phyloP scores from a whole-genome alignment of 2,113 vertebrate species.

The Sylvietta virens region DNA sequence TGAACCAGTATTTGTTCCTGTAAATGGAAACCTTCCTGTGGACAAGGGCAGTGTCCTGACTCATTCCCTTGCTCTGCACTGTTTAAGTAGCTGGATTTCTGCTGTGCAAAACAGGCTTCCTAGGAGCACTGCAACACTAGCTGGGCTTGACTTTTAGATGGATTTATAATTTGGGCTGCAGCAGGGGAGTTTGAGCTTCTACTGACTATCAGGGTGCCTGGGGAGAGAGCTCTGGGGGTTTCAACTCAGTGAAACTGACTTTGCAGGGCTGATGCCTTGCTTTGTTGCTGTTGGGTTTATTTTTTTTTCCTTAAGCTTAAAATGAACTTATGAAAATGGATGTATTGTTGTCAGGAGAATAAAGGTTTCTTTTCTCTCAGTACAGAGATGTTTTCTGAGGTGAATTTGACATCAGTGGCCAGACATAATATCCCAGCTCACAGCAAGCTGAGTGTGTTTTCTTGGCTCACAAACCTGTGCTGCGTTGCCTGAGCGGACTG shows the following conservation, averaged over 20 bases:
- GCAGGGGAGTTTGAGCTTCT: not conserved
- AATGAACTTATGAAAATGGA: conserved; percentile 48
- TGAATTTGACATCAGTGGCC: not conserved
- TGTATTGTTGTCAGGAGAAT: conserved; percentile 12
- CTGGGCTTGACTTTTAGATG: not conserved
- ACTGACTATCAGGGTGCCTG: not conserved
- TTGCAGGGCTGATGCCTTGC: not conserved
- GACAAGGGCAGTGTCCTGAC: not conserved
- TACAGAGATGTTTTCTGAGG: not conserved
- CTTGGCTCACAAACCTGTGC: not conserved
- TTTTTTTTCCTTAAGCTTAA: not conserved
- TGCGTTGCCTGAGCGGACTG: not conserved
- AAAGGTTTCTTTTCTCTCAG: not conserved
- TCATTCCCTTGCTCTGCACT: not conserved
- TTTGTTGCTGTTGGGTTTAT: not conserved
- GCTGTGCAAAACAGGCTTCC: not conserved
- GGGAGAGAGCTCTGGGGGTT: not conserved
- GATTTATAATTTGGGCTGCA: not conserved
- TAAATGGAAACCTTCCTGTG: not conserved
- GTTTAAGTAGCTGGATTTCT: not conserved
- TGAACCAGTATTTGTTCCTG: not conserved
- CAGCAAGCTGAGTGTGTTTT: not conserved
- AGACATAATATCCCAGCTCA: not conserved
- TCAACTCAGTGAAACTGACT: not conserved
- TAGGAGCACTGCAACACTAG: not conserved